phyloP scores from a whole-genome alignment of 2,797 vertebrate genomes.

The Myripristis murdjan region DNA sequence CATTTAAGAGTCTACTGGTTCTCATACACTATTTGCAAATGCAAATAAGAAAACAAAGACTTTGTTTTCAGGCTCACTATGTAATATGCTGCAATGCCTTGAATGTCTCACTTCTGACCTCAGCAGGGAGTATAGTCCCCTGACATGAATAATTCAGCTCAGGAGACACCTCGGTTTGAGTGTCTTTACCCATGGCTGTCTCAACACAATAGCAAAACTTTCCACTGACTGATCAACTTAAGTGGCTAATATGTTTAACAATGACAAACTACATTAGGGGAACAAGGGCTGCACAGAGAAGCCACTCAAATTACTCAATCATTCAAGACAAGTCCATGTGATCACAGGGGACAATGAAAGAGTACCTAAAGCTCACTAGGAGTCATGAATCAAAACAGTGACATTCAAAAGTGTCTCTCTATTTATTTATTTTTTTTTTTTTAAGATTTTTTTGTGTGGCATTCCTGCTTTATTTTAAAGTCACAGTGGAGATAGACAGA shows the following conservation, averaged over 20 bases:
- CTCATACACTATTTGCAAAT: background rate
- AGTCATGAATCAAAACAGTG: too few relatives aligned
- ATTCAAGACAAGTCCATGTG: background rate
- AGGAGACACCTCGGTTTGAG: slow-evolving; percentile 25
- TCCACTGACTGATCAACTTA: slow-evolving; percentile 36
- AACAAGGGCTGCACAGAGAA: slow-evolving; percentile 22
- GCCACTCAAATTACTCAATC: background rate
- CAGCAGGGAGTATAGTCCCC: background rate
- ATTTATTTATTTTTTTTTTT: too few relatives aligned
- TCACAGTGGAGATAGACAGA: too few relatives aligned
- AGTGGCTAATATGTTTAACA: slow-evolving; percentile 35
- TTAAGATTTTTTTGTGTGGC: too few relatives aligned
- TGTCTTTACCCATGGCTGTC: slow-evolving; percentile 28
- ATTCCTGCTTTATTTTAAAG: too few relatives aligned
- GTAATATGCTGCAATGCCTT: background rate
- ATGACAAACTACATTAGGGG: slow-evolving; percentile 10
- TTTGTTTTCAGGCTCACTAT: background rate
- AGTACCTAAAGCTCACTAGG: background rate
- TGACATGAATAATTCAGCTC: slow-evolving; percentile 57
- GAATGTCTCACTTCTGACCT: slow-evolving; percentile 9
- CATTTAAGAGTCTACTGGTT: background rate
- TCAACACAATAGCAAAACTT: slow-evolving; percentile 35
- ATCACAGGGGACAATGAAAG: background rate
- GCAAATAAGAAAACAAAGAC: too few relatives aligned
- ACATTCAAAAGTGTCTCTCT: too few relatives aligned